Conservation (phyloP, 2,888 invertebrate species). For the Monoplex corrugatus region DNA sequence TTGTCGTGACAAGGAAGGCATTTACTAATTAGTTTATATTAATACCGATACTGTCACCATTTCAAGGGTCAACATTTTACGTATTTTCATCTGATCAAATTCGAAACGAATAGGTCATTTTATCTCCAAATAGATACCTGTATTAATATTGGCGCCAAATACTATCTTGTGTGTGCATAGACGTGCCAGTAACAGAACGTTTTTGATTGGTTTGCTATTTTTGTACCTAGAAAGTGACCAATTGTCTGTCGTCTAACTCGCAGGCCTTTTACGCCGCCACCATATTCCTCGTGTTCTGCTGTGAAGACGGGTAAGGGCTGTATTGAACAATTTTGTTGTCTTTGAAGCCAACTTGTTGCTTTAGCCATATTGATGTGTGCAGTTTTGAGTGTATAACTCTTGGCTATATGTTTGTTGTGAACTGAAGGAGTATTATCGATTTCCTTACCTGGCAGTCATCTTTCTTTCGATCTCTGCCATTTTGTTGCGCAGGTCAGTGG, state of each 20-base stretch:
- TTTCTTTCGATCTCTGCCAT: constrained; percentile 51
- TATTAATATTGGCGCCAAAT: constrained; percentile 49
- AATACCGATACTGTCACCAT: not conserved
- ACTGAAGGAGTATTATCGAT: not conserved
- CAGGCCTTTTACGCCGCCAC: constrained; percentile 39
- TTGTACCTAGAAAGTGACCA: constrained; percentile 44
- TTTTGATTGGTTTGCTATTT: constrained; percentile 52
- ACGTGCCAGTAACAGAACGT: not conserved
- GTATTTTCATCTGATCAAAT: too few relatives aligned
- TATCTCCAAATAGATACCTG: not conserved
- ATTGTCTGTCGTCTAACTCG: constrained; percentile 42
- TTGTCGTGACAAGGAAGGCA: too few relatives aligned
- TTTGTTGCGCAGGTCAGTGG: constrained; percentile 20
- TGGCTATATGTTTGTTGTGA: too few relatives aligned
- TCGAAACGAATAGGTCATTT: not conserved
- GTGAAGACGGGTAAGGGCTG: constrained; percentile 39
- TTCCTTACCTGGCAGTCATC: not conserved
- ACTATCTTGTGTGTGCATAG: constrained; percentile 15
- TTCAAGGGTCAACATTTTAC: not conserved
- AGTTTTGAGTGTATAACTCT: too few relatives aligned
- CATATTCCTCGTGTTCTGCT: constrained; percentile 59
- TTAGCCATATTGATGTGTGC: not conserved
- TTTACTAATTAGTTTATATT: too few relatives aligned
- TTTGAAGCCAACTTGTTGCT: not conserved
- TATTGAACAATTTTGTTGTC: not conserved